A percentile compares a stretch with the other conserved stretches of the same genome.
Evolutionary conservation across 1,140 invertebrate species (phyloP).

Genomic region (Nautilus pompilius): DNA sequence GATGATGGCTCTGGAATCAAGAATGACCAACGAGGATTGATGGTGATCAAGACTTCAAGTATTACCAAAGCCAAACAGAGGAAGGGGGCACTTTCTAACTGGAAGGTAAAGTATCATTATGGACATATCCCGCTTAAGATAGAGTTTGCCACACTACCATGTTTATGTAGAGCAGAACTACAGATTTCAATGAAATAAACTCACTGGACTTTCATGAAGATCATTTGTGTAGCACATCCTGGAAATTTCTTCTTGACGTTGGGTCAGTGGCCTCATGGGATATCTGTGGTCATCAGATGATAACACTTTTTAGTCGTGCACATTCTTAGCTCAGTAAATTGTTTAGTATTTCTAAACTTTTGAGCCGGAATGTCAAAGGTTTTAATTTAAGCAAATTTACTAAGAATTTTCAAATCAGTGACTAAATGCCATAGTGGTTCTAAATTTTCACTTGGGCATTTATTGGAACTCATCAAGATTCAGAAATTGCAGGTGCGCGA

Average conservation of each 20-base stretch:
- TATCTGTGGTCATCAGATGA: neutral
- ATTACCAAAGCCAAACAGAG: slow-evolving; percentile 94
- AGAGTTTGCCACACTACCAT: neutral
- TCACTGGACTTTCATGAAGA: neutral
- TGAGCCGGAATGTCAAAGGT: too few relatives aligned
- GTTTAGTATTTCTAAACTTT: too few relatives aligned
- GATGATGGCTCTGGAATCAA: slow-evolving; percentile 64
- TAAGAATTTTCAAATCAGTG: too few relatives aligned
- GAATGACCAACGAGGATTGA: slow-evolving; percentile 72
- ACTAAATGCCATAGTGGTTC: too few relatives aligned
- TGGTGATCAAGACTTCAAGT: slow-evolving; percentile 96
- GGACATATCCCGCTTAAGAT: neutral
- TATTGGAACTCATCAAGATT: too few relatives aligned
- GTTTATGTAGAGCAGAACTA: neutral
- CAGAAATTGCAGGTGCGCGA: too few relatives aligned
- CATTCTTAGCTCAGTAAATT: too few relatives aligned
- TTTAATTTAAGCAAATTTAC: too few relatives aligned
- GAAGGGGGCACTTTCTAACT: slow-evolving; percentile 93
- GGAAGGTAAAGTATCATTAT: slow-evolving; percentile 92
- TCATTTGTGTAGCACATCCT: neutral
- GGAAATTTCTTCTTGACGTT: neutral
- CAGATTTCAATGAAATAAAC: neutral
- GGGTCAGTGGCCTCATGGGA: neutral
- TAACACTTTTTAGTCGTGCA: too few relatives aligned
- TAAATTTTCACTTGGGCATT: too few relatives aligned